Evolutionary conservation across 2,113 vertebrate species (phyloP).

Genomic region (Zeus faber): DNA sequence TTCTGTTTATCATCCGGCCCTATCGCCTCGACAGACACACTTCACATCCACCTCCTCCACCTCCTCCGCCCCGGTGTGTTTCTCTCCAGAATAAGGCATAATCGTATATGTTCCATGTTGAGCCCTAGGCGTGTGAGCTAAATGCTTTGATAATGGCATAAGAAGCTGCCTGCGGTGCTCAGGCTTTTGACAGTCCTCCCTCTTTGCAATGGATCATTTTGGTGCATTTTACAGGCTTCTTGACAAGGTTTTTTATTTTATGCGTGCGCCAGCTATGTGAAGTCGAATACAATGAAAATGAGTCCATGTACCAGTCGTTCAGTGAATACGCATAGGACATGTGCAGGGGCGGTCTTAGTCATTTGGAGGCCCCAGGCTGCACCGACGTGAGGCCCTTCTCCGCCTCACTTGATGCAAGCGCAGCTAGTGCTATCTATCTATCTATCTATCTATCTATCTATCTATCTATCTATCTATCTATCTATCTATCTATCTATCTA

Average conservation of each 20-base stretch:
- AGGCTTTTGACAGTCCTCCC: constrained; percentile 25
- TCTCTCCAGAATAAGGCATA: constrained; percentile 26
- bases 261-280: constrained; percentile 23
- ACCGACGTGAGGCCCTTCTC: too few species aligned
- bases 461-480: too few species aligned
- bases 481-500: too few species aligned
- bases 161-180: constrained; percentile 34
- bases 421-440: too few species aligned
- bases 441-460: too few species aligned
- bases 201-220: constrained; percentile 34
- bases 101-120: constrained; percentile 19
- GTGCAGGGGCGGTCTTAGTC: too few species aligned
- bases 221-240: constrained; percentile 17
- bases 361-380: too few species aligned
- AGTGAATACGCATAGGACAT: too few species aligned
- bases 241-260: constrained; percentile 26
- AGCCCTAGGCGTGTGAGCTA: constrained; percentile 29
- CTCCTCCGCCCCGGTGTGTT: constrained; percentile 22
- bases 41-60: constrained; percentile 16
- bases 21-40: constrained; percentile 12
- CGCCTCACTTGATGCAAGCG: too few species aligned
- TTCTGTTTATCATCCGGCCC: constrained; percentile 15
- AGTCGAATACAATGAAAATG: constrained; percentile 46
- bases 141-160: constrained; percentile 45
- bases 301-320: constrained; percentile 32